Evolutionary conservation across 2,797 vertebrate genomes (phyloP).

Genomic region (Tauraco hartlaubi): DNA sequence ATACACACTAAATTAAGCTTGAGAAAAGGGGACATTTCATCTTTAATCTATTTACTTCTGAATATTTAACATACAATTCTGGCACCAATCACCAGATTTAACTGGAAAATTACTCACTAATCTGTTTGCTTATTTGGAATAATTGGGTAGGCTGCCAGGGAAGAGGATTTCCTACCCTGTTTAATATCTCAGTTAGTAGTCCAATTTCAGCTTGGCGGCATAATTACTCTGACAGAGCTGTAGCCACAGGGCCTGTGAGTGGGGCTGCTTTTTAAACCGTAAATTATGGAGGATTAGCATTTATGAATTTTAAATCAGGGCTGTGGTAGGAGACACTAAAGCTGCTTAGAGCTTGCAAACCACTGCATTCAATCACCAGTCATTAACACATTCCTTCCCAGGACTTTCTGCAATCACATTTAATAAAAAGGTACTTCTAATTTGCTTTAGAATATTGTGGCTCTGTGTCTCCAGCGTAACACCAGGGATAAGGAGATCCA

Average conservation of each 20-base stretch:
- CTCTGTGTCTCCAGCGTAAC: not conserved
- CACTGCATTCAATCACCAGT: constrained; percentile 90
- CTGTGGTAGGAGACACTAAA: constrained; percentile 99
- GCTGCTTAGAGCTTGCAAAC: constrained; percentile 98
- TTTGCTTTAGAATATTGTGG: not conserved
- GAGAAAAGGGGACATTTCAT: constrained; percentile 86
- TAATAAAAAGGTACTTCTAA: constrained; percentile 45
- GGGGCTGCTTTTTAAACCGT: constrained; percentile 99
- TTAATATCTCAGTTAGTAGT: constrained; percentile 99
- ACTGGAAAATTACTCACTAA: constrained; percentile 99
- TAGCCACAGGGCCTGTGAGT: constrained; percentile 99
- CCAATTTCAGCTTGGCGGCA: constrained; percentile 98
- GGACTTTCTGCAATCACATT: constrained; percentile 12
- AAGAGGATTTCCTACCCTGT: constrained; percentile 97
- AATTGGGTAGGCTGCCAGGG: constrained; percentile 99
- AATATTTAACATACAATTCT: constrained; percentile 93
- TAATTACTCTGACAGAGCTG: constrained; percentile 99
- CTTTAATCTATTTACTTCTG: constrained; percentile 98
- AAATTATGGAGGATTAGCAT: constrained; percentile 99
- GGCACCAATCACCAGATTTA: constrained; percentile 97
- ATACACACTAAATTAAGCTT: constrained; percentile 87
- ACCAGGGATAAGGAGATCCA: not conserved
- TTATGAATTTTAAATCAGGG: constrained; percentile 99
- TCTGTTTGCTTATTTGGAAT: constrained; percentile 99
- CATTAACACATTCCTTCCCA: constrained; percentile 89